Evolutionary conservation across 2,113 vertebrate species (phyloP), one percentile per base, ranked within the genome.

Genomic region (Thunnus thynnus): DNA sequence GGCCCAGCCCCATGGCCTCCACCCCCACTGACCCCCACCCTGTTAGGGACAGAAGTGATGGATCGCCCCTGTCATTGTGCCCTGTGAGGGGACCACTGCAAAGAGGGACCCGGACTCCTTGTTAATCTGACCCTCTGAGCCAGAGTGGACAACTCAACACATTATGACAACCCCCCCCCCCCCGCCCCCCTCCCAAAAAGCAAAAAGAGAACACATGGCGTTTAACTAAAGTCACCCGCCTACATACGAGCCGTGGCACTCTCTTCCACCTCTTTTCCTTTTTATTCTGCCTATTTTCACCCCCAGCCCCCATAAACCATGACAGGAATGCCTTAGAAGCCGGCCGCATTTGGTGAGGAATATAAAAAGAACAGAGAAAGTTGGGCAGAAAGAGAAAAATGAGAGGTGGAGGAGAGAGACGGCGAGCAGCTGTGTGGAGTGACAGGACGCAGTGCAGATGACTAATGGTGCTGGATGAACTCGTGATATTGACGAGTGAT

Each of bases 21-120:
- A 87, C 91, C 90, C 85, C 88, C 86, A 84, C 76, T 83, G 78
- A 91, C 86, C 88, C 92, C 96, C 96, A 96, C 95, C 93, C 95
- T 86, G 82, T 94, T 93, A 90, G 83, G 91, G 93, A 95, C 91
- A 94, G 90, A 82, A 82, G 77, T 96, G 95, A 95, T 95, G 94
- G 94, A 96, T 96, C 85, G 92, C 85, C 44, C 71, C 91, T 94
- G 92, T 94, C 94, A 94, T 87, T 91, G 91, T 92, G 86, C 79
- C 66, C 82, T 88, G 81, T 88, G 81, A 89, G 89, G 88, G 79
- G 80, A 91, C 87, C 71, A 41, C 55, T 73, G 84, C 88, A 92
- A 86, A 93, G 89, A 89, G 81, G 87, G 87, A 86, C 82, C 86
- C 20, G 72, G 56, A 85, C 84, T 92, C 72, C 93, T 92, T 92